Conservation (phyloP, 2,888 invertebrate genomes). For the Eupithecia vulgata region DNA sequence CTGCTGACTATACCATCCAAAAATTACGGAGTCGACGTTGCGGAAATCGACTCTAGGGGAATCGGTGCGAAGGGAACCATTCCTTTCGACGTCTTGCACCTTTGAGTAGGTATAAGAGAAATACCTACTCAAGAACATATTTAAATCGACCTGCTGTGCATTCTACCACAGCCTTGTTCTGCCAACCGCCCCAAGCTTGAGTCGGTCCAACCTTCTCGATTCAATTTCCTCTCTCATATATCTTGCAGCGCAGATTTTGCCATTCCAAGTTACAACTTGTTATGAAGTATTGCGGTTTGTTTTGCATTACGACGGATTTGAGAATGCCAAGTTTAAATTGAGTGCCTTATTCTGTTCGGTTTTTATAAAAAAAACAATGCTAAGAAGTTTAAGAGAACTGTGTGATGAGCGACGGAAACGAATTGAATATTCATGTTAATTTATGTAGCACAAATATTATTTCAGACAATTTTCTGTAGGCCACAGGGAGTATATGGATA, state of each 20-base stretch:
- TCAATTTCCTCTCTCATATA: conserved; percentile 46
- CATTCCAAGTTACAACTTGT: conserved; percentile 37
- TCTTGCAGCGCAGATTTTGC: conserved; percentile 39
- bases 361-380: not conserved
- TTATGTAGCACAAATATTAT: not conserved
- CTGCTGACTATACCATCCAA: too few species aligned
- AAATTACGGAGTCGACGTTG: too few species aligned
- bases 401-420: not conserved
- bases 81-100: too few species aligned
- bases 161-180: conserved; percentile 17
- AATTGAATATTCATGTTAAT: not conserved
- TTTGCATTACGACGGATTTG: conserved; percentile 18
- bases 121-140: too few species aligned
- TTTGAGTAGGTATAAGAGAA: too few species aligned
- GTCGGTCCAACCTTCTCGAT: conserved; percentile 37
- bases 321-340: conserved; percentile 7
- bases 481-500: not conserved
- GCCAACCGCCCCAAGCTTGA: conserved; percentile 35
- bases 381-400: not conserved
- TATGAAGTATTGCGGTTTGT: conserved; percentile 26
- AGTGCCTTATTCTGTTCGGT: not conserved
- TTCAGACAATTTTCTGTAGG: not conserved
- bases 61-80: too few species aligned
- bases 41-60: too few species aligned
- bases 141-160: not conserved